Conservation (phyloP, 2,113 vertebrate genomes). For the Dendrocopos noguchii region DNA sequence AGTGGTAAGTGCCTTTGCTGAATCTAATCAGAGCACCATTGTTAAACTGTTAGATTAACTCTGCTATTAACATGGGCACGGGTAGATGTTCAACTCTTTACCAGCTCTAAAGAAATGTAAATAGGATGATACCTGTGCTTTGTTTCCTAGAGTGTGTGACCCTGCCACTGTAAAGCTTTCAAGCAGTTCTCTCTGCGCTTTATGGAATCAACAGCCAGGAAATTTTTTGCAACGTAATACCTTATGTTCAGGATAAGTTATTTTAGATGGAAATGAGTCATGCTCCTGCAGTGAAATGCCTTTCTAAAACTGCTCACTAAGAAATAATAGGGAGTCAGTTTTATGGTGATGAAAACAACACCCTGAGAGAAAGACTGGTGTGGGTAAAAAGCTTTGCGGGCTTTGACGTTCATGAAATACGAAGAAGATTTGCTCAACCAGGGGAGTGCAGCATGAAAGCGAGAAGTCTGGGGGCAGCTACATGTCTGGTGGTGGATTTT, state of each 20-base stretch:
- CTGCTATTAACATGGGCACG: not conserved
- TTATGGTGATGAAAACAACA: slow-evolving; percentile 39
- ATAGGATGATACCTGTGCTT: not conserved
- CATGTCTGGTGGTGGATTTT: not conserved
- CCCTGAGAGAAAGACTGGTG: not conserved
- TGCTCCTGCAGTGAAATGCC: not conserved
- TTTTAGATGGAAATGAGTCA: slow-evolving; percentile 22
- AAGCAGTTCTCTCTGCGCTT: not conserved
- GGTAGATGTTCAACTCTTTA: not conserved
- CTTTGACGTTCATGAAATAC: not conserved
- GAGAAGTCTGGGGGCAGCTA: not conserved
- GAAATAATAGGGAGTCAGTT: slow-evolving; percentile 28
- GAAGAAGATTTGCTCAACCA: slow-evolving; percentile 25
- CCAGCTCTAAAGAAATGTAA: not conserved
- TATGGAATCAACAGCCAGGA: not conserved
- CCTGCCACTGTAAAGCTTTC: not conserved
- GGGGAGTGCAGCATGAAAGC: not conserved
- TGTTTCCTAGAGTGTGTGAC: not conserved
- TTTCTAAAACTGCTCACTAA: not conserved
- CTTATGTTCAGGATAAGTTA: slow-evolving; percentile 1
- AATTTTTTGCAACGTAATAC: not conserved
- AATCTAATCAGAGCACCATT: not conserved
- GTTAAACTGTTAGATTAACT: not conserved
- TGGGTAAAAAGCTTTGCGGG: not conserved
- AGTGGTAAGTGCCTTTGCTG: not conserved